Conservation (phyloP, 2,888 invertebrate species). For the Stegana nigrithorax region DNA sequence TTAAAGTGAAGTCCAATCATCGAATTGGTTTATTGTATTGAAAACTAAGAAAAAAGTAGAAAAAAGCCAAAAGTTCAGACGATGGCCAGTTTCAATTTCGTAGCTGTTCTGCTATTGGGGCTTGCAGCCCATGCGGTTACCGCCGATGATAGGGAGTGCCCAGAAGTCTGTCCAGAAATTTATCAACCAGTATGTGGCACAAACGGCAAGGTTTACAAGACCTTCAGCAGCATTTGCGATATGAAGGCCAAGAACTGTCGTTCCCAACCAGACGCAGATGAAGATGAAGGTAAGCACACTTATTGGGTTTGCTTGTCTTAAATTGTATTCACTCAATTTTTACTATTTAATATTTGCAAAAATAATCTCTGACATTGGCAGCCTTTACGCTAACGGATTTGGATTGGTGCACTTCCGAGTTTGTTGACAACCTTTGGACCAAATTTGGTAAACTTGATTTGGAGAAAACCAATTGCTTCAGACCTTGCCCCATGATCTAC, state of each 20-base stretch:
- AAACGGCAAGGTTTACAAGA: constrained; percentile 50
- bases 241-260: constrained; percentile 54
- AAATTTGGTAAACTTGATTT: constrained; percentile 42
- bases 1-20: background rate
- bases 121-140: constrained; percentile 41
- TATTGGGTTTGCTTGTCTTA: too few species aligned
- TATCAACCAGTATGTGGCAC: constrained; percentile 54
- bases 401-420: constrained; percentile 60
- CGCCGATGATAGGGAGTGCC: constrained; percentile 47
- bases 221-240: constrained; percentile 54
- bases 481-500: constrained; percentile 57
- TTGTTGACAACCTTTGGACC: constrained; percentile 42
- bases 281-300: constrained; percentile 48
- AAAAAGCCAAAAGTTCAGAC: constrained; percentile 5
- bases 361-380: too few species aligned
- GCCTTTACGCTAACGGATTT: constrained; percentile 47
- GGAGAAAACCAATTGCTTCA: constrained; percentile 43
- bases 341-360: too few species aligned
- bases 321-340: too few species aligned
- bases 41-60: constrained; percentile 20
- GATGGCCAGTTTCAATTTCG: constrained; percentile 29
- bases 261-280: constrained; percentile 37
- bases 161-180: constrained; percentile 46
- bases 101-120: constrained; percentile 33
- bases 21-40: background rate